Percentiles rank a stretch among this genome's conserved stretches.
Evolutionary conservation across 2,797 vertebrate species (phyloP).

Genomic region (Protonibea diacanthus): DNA sequence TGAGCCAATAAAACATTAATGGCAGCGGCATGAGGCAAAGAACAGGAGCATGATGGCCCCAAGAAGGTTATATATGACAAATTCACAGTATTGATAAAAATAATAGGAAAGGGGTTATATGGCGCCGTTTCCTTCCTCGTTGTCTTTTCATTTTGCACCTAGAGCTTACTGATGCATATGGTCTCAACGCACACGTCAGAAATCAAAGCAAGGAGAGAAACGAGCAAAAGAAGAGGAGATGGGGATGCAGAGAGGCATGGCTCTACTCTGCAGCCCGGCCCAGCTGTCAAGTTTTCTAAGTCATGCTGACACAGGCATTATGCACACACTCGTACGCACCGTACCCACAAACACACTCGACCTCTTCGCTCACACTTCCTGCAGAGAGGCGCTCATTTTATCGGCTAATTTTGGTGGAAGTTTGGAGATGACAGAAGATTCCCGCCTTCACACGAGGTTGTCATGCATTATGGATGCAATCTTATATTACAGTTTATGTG

Average conservation of each 20-base stretch:
- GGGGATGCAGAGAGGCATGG: neutral
- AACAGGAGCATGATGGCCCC: constrained; percentile 25
- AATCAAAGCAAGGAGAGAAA: constrained; percentile 48
- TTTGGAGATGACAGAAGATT: neutral
- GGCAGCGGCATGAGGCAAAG: constrained; percentile 28
- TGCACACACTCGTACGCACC: constrained; percentile 24
- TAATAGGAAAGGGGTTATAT: neutral
- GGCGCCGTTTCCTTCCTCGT: neutral
- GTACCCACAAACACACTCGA: constrained; percentile 14
- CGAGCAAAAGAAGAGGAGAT: constrained; percentile 5
- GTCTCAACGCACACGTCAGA: constrained; percentile 27
- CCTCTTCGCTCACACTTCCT: neutral
- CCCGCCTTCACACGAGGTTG: neutral
- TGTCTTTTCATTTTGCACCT: neutral
- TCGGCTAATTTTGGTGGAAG: neutral
- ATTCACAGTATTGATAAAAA: constrained; percentile 20
- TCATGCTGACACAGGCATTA: constrained; percentile 45
- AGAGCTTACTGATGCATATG: neutral
- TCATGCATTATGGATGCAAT: no score
- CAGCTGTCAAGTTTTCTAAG: constrained; percentile 53
- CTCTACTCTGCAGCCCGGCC: constrained; percentile 42
- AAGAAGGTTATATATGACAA: constrained; percentile 19
- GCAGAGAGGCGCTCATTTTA: constrained; percentile 8
- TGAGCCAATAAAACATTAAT: constrained; percentile 69
- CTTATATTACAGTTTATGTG: neutral